Evolutionary conservation across 2,888 invertebrate genomes (phyloP), one percentile per base, ranked within the genome.

Genomic region (Boloria euphrosyne): DNA sequence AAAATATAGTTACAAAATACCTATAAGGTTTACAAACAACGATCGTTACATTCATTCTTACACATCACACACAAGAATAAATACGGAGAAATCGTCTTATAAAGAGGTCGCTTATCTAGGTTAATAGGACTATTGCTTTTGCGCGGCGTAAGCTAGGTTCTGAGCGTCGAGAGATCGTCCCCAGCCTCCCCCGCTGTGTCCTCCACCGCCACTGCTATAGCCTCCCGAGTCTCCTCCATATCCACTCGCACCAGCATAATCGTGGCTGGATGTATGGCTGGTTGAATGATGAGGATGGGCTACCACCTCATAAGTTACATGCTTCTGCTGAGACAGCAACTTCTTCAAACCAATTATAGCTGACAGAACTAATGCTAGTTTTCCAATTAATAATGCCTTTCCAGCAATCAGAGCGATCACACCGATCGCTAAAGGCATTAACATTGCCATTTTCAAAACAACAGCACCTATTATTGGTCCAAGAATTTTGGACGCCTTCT

Each of bases 261-360:
- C 94, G 43, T 96, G 96, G 76, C 95, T 94, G 72, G 96, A 95
- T 65, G 94, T 94, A 68, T 95, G 94, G 69, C 95, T 94, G 73
- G 94, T 93, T 69, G 94, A 93, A 83, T 96, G 96, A 78, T 96
- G 96, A 62, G 97, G 96, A 84, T 97, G 97, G 0, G 96, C 95
- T 0, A 97, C 96, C 46, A 97, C 97, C 82, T 97, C 97, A 81
- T 97, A 97, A 4, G 97, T 97, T 72, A 97, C 97, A 80, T 96
- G 96, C 81, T 97, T 97, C 87, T 96, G 95, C 80, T 95, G 95
- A 2, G 95, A 95, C 73, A 97, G 86, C 60, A 97, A 90, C 83
- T 97, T 97, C 93, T 97, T 97, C 83, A 97, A 87, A 3, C 97
- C 97, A 78, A 97, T 97, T 67, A 97, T 95, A 61, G 96, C 95